Percentiles rank a stretch among this genome's conserved stretches.
Evolutionary conservation across 2,797 vertebrate genomes (phyloP).

Genomic region (Etheostoma nigrum): DNA sequence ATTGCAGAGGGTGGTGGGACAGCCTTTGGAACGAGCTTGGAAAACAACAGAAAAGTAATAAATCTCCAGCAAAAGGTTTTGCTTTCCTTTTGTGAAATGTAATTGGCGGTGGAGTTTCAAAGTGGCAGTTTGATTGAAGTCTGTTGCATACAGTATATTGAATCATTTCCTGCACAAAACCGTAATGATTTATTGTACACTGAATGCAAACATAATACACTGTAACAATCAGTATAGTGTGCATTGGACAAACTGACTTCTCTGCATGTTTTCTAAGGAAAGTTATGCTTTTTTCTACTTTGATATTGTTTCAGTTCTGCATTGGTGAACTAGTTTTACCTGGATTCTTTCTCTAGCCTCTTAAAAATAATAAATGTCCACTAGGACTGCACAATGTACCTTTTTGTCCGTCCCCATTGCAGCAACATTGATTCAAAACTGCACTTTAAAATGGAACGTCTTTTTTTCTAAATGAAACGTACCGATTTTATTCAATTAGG

Average conservation of each 20-base stretch:
- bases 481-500: no score
- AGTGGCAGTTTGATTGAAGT: constrained; percentile 20
- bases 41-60: constrained; percentile 48
- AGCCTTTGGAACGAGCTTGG: constrained; percentile 24
- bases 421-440: no score
- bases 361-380: not conserved
- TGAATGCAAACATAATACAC: not conserved
- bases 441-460: no score
- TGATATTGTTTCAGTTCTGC: not conserved
- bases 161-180: constrained; percentile 34
- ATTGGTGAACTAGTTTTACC: not conserved
- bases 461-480: no score
- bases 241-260: not conserved
- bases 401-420: no score
- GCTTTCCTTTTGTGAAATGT: constrained; percentile 9
- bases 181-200: constrained; percentile 5
- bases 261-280: not conserved
- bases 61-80: constrained; percentile 21
- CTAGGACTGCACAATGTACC: no score
- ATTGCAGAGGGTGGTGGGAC: constrained; percentile 40
- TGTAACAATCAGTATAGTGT: not conserved
- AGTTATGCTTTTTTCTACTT: not conserved
- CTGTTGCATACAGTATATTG: not conserved
- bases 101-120: constrained; percentile 12
- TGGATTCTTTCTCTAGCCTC: not conserved